Base-by-base conservation (phyloP, 2,797 vertebrate genomes). In the Sebastes wilsoni region DNA sequence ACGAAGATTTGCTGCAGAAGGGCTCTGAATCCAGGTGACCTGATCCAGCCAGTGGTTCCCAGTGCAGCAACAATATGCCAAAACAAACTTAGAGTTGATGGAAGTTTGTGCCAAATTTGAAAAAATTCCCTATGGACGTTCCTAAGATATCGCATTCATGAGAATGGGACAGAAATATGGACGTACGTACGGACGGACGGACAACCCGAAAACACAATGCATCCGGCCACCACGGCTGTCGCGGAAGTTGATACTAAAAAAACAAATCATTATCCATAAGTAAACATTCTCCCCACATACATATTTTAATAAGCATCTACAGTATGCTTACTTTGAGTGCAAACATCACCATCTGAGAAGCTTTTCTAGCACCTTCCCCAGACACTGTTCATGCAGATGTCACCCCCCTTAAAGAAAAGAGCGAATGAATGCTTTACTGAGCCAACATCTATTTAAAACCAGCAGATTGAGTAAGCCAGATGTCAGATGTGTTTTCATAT, bases 401-500 rank as follows among this genome's bases (percentile, higher is more conserved):
- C 83, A 46, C 32, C 66, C 58, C 55, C 64, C 76, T 80, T 70
- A 77, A 79, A 88, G 77, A 87, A 84, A 90, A 83, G 54, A 78
- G 67, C 9, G 5, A 86, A 82, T 60, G 22, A 77, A 83, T 81
- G 72, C 78, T 83, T 84, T 68, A 79, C 27, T 1, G 59, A 73
- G 72, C 75, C 68, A 72, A 76, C 76, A 62, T 88, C 82, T 80
- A 84, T 90, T 91, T 88, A 81, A 90, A 85, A 83, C 38, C 70
- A 84, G 78, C 77, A 90, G 87, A 90, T 71, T 81, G 84, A 90
- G 79, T 65, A 20, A 85, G 83, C 90, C 88, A 92, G 91, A 92
- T 89, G 91, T 90, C 85, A 83, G 85, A 88, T 92, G 80, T 91
- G 92, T 92, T 89, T 92, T 87, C 77, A 74, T 89, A 92, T 93